Conservation (phyloP, 1,140 invertebrate species). For the Bombus consobrinus region DNA sequence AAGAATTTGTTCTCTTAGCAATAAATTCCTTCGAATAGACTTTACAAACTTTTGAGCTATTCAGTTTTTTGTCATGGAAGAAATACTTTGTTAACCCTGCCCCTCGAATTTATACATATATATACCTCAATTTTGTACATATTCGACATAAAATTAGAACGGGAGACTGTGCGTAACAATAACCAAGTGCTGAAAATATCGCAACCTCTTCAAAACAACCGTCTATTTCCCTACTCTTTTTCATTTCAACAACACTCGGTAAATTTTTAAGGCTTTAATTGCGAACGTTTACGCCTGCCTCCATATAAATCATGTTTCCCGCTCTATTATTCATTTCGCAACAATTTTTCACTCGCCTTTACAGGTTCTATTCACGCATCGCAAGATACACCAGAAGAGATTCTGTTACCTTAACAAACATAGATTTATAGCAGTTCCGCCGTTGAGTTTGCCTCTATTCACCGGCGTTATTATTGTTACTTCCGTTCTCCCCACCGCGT, state of each 20-base stretch:
- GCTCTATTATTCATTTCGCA: background rate
- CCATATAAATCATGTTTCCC: background rate
- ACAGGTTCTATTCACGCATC: background rate
- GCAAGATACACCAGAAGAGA: background rate
- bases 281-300: background rate
- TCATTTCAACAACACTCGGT: background rate
- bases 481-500: background rate
- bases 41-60: background rate
- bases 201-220: background rate
- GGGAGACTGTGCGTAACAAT: too few species aligned
- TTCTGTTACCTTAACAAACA: background rate
- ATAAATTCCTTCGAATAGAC: background rate
- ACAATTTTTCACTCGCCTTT: background rate
- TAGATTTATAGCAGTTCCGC: background rate
- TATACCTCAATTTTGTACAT: too few species aligned
- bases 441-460: background rate
- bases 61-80: background rate
- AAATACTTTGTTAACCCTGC: background rate
- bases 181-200: too few species aligned
- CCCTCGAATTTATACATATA: background rate
- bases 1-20: background rate
- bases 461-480: conserved; percentile 17
- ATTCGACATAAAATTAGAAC: too few species aligned
- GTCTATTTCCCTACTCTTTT: too few species aligned
- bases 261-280: background rate